Base-by-base conservation (phyloP, 2,797 vertebrate species). In the Sardinella longiceps region DNA sequence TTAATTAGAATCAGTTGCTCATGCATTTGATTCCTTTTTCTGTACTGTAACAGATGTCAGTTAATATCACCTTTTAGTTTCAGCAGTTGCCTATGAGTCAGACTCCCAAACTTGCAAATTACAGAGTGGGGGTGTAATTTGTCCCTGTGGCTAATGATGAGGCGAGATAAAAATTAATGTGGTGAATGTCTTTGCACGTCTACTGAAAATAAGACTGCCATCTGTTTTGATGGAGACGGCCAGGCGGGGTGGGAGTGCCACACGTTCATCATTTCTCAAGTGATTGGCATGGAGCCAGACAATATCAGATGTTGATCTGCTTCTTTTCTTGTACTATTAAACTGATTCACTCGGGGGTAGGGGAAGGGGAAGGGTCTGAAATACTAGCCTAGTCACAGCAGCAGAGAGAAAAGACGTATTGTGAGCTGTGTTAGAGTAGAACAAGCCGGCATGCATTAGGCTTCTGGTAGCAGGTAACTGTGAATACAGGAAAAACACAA, bases 51-150 rank as follows among this genome's bases (percentile, higher is more conserved):
- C 37, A 77, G 37, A 77, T 28, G 28, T 70, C 53, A 48, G 81
- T 85, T n/a, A 81, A 70, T 12, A 51, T 86, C 80, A 85, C 48
- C 83, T 84, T 84, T 81, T 66, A 87, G 5, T 53, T 30, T 14
- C 56, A 28, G 83, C 45, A 28, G 60, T 23, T 81, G 37, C 10
- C 30, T 74, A 80, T 81, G 43, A n/a, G 37, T 50, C 53, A 82
- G 28, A 70, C 70, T 30, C 20, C 20, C 23, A 53, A 81, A 37
- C 11, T 15, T 37, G 7, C 12, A 1, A 77, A 77, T 43, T 77
- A 39, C 37, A 77, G 70, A 23, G 28, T 5, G 28, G 11, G 43
- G 46, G 7, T n/a, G 70, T 77, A 7, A 43, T 43, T 23, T 11
- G n/a, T 23, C 70, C 37, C 5, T 4, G 37, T 20, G 66, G 33